These are phyloP conservation scores for Acleris laterana DNA, from an alignment of 2,888 invertebrate genomes.

Conservation along the genomic window DNA sequence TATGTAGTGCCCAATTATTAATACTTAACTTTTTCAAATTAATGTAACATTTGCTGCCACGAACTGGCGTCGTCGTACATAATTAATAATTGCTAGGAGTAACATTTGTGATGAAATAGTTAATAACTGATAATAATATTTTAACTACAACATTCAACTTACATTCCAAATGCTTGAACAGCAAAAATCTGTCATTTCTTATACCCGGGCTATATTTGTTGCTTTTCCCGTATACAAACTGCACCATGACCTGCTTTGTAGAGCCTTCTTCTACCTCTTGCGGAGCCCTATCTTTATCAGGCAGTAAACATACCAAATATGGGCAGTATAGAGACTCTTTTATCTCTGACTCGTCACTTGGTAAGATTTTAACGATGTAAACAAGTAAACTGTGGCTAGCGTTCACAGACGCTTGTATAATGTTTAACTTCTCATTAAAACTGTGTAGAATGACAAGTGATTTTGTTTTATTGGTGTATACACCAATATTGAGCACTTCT, in stretches of 20 bases:
- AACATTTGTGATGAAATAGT: background rate
- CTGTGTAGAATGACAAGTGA: conserved; percentile 85
- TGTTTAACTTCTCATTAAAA: conserved; percentile 86
- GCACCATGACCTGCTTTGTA: conserved; percentile 90
- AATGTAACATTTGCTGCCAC: no score
- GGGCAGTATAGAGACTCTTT: conserved; percentile 85
- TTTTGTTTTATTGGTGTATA: conserved; percentile 86
- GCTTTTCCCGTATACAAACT: conserved; percentile 89
- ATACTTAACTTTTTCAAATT: no score
- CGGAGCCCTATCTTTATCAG: conserved; percentile 64
- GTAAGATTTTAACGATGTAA: conserved; percentile 86
- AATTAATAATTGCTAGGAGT: no score
- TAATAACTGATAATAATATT: background rate
- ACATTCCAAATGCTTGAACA: conserved; percentile 92
- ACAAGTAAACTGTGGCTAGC: conserved; percentile 87
- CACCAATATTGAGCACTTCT: conserved; percentile 81
- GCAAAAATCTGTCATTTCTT: conserved; percentile 87
- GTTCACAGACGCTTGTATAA: conserved; percentile 92
- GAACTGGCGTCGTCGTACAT: no score
- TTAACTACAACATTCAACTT: conserved; percentile 59
- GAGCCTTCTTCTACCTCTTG: conserved; percentile 80
- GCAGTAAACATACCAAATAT: conserved; percentile 85
- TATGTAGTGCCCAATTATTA: no score
- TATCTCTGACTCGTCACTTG: conserved; percentile 55
- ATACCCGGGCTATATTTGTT: conserved; percentile 79